Conservation (phyloP, 2,113 vertebrate genomes). For the Pandion haliaetus region DNA sequence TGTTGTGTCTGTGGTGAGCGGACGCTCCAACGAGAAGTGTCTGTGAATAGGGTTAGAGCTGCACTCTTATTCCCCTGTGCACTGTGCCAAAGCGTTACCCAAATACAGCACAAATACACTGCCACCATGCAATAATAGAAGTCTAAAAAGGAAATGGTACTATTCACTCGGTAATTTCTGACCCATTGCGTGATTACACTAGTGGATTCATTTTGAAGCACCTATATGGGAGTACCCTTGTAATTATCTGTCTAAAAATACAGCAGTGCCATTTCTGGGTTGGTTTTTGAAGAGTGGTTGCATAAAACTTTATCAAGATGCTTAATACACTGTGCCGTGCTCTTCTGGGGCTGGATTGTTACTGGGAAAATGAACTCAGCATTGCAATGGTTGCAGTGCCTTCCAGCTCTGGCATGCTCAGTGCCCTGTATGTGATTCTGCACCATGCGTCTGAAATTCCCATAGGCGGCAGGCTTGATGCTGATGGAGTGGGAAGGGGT, state of each 20-base stretch:
- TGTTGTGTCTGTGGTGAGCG: background rate
- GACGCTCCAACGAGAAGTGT: accelerated
- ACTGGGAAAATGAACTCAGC: background rate
- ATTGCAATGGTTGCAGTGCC: background rate
- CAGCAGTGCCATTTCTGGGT: background rate
- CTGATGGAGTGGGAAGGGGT: background rate
- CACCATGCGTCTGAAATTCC: background rate
- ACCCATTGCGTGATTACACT: background rate
- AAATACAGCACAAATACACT: background rate
- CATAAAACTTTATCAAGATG: background rate
- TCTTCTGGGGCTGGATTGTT: background rate
- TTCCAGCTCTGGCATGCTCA: background rate
- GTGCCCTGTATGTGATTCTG: background rate
- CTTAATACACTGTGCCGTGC: background rate
- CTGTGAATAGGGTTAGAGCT: background rate
- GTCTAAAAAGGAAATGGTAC: background rate
- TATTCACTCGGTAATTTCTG: background rate
- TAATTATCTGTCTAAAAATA: conserved; percentile 23
- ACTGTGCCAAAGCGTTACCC: background rate
- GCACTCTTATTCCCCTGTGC: background rate
- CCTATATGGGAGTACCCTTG: background rate
- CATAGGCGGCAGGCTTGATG: background rate
- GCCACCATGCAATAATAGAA: background rate
- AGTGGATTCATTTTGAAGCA: background rate
- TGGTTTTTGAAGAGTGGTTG: background rate